Evolutionary conservation across 2,888 invertebrate species (phyloP).

Genomic region (Eucera pruinosa): DNA sequence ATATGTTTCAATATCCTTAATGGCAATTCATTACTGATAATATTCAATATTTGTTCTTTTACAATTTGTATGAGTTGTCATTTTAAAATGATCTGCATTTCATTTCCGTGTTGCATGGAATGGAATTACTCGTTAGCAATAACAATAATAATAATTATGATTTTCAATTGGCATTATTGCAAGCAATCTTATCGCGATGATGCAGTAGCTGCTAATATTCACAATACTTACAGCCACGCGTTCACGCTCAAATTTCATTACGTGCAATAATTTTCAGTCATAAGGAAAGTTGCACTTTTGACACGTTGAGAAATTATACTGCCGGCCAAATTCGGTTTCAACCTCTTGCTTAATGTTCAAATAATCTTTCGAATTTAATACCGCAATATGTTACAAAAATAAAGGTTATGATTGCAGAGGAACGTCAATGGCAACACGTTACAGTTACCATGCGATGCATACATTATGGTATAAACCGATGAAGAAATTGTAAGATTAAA

Average conservation of each 20-base stretch:
- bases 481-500: background rate
- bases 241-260: background rate
- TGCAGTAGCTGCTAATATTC: background rate
- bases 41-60: no score
- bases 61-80: background rate
- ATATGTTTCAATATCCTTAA: no score
- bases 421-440: background rate
- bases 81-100: background rate
- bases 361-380: background rate
- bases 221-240: background rate
- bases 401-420: background rate
- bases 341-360: background rate
- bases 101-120: background rate
- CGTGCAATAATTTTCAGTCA: background rate
- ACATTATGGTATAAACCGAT: background rate
- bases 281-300: background rate
- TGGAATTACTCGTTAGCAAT: no score
- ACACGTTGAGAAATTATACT: background rate
- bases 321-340: background rate
- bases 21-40: background rate
- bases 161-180: background rate
- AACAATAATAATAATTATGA: background rate
- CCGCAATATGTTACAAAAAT: background rate
- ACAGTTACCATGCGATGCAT: background rate
- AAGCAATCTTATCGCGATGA: background rate